phyloP scores from a whole-genome alignment of 2,888 invertebrate species.

The Meiosimyza platycephala region DNA sequence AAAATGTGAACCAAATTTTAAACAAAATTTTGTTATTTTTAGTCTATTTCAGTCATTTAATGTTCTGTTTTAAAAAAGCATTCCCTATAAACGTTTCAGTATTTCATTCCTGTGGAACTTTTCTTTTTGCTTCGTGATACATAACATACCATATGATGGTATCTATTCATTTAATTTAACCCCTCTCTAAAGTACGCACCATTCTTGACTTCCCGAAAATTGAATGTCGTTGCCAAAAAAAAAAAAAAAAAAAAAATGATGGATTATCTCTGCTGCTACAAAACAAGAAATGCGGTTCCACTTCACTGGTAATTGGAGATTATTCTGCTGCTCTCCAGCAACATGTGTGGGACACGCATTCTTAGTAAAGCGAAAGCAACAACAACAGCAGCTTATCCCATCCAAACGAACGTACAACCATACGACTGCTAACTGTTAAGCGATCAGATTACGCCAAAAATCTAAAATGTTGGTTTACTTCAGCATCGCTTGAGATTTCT shows the following conservation, averaged over 20 bases:
- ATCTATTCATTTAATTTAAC: too few relatives aligned
- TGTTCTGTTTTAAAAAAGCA: too few relatives aligned
- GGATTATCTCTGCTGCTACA: slow-evolving; percentile 41
- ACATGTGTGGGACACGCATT: slow-evolving; percentile 52
- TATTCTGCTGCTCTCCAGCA: slow-evolving; percentile 39
- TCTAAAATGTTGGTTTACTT: slow-evolving; percentile 18
- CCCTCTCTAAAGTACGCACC: too few relatives aligned
- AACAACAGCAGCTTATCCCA: neutral
- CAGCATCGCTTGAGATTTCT: slow-evolving; percentile 8
- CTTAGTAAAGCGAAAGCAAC: slow-evolving; percentile 32
- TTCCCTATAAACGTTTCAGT: too few relatives aligned
- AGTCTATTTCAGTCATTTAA: too few relatives aligned
- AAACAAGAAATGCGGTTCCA: slow-evolving; percentile 35
- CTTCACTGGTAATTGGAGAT: slow-evolving; percentile 55
- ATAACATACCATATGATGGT: too few relatives aligned
- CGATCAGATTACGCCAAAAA: slow-evolving; percentile 57
- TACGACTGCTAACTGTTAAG: slow-evolving; percentile 54
- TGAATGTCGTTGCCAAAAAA: slow-evolving; percentile 7
- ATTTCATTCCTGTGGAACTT: too few relatives aligned
- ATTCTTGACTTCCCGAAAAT: neutral
- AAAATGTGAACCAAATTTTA: too few relatives aligned
- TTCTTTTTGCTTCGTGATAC: too few relatives aligned
- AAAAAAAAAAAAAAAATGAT: slow-evolving; percentile 39
- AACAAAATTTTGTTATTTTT: too few relatives aligned
- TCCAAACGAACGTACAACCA: slow-evolving; percentile 38